Evolutionary conservation across 2,113 vertebrate species (phyloP).

Genomic region (Epinephelus cyanopodus): DNA sequence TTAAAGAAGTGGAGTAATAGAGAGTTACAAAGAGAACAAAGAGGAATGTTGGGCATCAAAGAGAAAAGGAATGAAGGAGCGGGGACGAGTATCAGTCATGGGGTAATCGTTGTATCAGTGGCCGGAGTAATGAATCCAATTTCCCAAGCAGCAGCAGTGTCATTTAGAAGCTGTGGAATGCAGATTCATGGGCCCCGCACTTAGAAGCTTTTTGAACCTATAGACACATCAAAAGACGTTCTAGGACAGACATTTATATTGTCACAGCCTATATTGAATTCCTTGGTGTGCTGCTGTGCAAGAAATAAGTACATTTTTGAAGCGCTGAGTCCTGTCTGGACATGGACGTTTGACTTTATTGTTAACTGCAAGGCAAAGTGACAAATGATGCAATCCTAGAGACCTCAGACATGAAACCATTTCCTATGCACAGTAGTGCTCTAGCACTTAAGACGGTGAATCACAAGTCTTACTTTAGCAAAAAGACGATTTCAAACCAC

Average conservation of each 20-base stretch:
- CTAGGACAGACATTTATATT: slow-evolving; percentile 61
- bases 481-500: background rate
- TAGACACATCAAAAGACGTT: slow-evolving; percentile 60
- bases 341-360: slow-evolving; percentile 6
- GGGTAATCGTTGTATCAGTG: slow-evolving; percentile 74
- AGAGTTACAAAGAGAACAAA: slow-evolving; percentile 41
- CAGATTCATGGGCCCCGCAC: slow-evolving; percentile 54
- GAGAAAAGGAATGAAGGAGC: slow-evolving; percentile 53
- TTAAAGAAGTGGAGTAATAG: slow-evolving; percentile 45
- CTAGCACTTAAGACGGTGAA: slow-evolving; percentile 1
- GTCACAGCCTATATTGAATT: slow-evolving; percentile 55
- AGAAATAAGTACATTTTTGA: slow-evolving; percentile 27
- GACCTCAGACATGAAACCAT: slow-evolving; percentile 4
- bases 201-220: slow-evolving; percentile 50
- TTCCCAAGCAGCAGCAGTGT: slow-evolving; percentile 59
- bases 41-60: slow-evolving; percentile 54
- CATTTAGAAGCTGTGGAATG: slow-evolving; percentile 66
- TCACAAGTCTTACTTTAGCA: background rate
- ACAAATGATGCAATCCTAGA: slow-evolving; percentile 15
- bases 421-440: background rate
- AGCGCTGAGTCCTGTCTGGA: slow-evolving; percentile 14
- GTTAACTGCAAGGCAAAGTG: slow-evolving; percentile 16
- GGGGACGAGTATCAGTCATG: slow-evolving; percentile 60
- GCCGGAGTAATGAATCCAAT: slow-evolving; percentile 76
- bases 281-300: slow-evolving; percentile 24